Conservation (phyloP, 2,797 vertebrate genomes). For the Diplodus sargus region DNA sequence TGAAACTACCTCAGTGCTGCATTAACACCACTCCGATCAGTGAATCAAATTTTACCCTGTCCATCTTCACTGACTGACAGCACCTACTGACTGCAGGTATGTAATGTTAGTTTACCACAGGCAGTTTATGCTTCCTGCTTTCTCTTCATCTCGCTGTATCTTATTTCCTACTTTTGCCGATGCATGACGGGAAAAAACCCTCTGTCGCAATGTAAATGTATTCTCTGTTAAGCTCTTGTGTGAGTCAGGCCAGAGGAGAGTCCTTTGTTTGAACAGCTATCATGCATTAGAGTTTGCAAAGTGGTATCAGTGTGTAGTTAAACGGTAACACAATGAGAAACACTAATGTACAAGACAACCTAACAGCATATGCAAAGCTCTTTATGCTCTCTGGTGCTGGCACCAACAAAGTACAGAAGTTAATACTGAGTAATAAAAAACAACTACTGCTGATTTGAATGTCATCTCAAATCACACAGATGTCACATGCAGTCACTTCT, state of each 20-base stretch:
- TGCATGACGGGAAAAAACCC: constrained; percentile 18
- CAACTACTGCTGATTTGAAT: neutral
- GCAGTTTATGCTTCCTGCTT: constrained; percentile 10
- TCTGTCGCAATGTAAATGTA: neutral
- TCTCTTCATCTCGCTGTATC: neutral
- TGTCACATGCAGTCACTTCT: constrained; percentile 28
- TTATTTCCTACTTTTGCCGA: constrained; percentile 17
- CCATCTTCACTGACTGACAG: constrained; percentile 19
- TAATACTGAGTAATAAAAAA: neutral
- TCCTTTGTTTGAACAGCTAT: constrained; percentile 30
- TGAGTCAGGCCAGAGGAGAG: neutral
- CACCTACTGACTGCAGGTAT: constrained; percentile 58
- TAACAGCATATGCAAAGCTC: neutral
- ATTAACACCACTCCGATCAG: constrained; percentile 6
- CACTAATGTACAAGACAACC: neutral
- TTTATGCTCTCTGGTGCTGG: neutral
- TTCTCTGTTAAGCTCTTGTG: neutral
- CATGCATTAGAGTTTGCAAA: constrained; percentile 1
- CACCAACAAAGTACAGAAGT: neutral
- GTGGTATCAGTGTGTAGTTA: neutral
- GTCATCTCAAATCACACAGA: neutral
- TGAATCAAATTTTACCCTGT: constrained; percentile 18
- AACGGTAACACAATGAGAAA: constrained; percentile 12
- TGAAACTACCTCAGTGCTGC: constrained; percentile 44
- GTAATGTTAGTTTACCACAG: neutral